phyloP scores from a whole-genome alignment of 2,888 invertebrate genomes.

The Ennomos erosarius region DNA sequence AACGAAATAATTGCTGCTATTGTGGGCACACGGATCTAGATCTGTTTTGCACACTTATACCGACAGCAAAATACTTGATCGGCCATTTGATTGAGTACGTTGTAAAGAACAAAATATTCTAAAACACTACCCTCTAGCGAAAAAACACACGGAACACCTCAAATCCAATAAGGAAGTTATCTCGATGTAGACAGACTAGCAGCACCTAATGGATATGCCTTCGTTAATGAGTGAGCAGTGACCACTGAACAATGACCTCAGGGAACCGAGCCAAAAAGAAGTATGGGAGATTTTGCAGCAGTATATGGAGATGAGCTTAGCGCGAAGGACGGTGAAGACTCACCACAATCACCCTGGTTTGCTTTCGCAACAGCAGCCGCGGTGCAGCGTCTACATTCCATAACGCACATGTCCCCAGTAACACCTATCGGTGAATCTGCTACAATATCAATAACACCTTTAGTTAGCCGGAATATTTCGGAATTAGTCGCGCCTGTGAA shows the following conservation, averaged over 20 bases:
- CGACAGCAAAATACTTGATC: too few relatives aligned
- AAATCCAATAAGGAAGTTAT: conserved; percentile 28
- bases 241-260: conserved; percentile 28
- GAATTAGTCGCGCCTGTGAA: neutral
- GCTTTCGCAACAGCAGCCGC: conserved; percentile 70
- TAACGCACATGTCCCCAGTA: conserved; percentile 63
- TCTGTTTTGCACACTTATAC: conserved; percentile 2
- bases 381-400: conserved; percentile 74
- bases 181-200: conserved; percentile 38
- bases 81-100: neutral
- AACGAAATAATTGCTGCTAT: conserved; percentile 24
- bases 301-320: conserved; percentile 29
- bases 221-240: conserved; percentile 46
- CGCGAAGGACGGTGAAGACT: conserved; percentile 51
- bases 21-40: conserved; percentile 10
- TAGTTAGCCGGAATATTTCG: neutral
- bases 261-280: conserved; percentile 14
- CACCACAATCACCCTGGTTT: conserved; percentile 69
- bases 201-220: conserved; percentile 42
- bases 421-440: conserved; percentile 63
- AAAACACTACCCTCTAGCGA: conserved; percentile 10
- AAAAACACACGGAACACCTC: conserved; percentile 21
- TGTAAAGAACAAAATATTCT: neutral
- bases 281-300: conserved; percentile 23
- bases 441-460: conserved; percentile 46